Base-by-base conservation (phyloP, 35 echinoderm and acorn worm genomes). In the Lytechinus variegatus region DNA sequence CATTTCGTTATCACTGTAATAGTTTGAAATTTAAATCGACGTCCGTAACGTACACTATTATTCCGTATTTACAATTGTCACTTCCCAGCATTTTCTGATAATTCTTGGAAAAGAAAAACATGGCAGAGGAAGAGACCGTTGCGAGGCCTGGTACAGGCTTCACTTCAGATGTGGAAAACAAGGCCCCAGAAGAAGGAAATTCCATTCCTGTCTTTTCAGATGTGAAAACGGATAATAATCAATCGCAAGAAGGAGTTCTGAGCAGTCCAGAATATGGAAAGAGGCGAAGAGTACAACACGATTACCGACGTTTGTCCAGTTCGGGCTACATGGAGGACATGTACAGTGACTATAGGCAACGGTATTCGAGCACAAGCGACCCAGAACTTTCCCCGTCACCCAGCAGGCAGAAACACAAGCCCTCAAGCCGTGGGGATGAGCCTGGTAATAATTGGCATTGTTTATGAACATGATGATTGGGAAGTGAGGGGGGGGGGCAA, bases 281-380 rank as follows among this genome's bases (percentile, higher is more conserved):
- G 93, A 97, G 98, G 86, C 94, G 93, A 54, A 95, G 98, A 94
- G 95, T 96, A 8, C 97, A 99, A 9, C 98, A 99, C 94, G 97
- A 99, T 89, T 99, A 99, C 89, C 96, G 97, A 93, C 91, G 98
- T 54, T 95, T 99, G 52, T 99, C 98, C 52, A 99, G 98, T 95
- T 98, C 98, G 16, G 98, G 98, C 52, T 98, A 98, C 95, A 93
- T 96, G 94, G 98, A 99, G 87, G 96, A 99, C 86, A 95, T 97
- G 86, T 99, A 99, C 92, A 95, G 60, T 52, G 98, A 97, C 86
- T 98, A 97, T 92, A 92, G 95, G 94, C 98, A 97, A 86, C 97
- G 98, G 54, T 99, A 97, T 61, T 99, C 98, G 14, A 98, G 97
- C 54, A 98, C 97, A 13, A 99, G 98, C 58, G 98, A 99, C 87